These are phyloP conservation scores for Perca fluviatilis DNA, from an alignment of 2,113 vertebrate species.

Conservation along the genomic window DNA sequence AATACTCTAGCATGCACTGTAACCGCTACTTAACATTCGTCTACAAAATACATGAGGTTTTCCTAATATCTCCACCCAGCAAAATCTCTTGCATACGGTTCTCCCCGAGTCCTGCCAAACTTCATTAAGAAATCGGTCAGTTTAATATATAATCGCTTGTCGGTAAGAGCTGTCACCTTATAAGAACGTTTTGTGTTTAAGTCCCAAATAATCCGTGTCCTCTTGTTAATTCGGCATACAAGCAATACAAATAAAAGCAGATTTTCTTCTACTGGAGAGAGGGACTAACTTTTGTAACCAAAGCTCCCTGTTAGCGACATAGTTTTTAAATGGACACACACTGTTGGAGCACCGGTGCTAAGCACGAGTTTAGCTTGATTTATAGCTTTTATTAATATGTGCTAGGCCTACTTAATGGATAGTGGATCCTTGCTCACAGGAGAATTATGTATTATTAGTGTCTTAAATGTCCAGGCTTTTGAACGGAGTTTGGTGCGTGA, in stretches of 20 bases:
- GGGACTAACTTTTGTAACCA: no score
- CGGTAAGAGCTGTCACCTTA: accelerated
- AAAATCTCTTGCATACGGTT: neutral
- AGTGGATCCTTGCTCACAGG: no score
- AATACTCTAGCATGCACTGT: neutral
- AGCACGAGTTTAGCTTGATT: neutral
- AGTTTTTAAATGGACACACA: constrained; percentile 18
- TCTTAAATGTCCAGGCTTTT: neutral
- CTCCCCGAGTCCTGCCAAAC: neutral
- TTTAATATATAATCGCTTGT: neutral
- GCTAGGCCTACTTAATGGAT: neutral
- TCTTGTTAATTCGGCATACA: neutral
- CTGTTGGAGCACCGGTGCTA: neutral
- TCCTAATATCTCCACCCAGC: accelerated
- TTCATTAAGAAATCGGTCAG: neutral
- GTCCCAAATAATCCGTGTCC: accelerated
- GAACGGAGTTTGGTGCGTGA: neutral
- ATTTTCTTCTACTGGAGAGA: no score
- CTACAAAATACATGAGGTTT: neutral
- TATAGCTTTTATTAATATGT: no score
- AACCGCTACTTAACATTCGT: neutral
- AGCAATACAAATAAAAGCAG: no score
- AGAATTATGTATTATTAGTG: no score
- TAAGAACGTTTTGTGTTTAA: accelerated
- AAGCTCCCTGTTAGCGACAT: no score